Evolutionary conservation across 1,140 invertebrate genomes (phyloP).

Genomic region (Megalonaias nervosa): DNA sequence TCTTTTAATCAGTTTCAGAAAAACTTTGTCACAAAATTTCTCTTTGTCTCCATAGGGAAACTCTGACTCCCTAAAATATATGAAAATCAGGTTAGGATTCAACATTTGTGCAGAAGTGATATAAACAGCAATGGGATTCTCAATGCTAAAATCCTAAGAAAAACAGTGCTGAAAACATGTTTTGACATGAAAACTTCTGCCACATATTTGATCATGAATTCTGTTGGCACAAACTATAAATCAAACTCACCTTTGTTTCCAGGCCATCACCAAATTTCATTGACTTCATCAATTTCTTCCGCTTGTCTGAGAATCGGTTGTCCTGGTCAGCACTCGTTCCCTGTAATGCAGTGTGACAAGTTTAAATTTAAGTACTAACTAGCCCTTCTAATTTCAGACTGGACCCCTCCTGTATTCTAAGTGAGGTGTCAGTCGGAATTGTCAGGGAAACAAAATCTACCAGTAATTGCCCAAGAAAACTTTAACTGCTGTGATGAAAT

Average conservation of each 20-base stretch:
- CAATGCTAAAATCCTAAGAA: not conserved
- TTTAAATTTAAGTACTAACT: too few relatives aligned
- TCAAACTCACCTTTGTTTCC: conserved; percentile 83
- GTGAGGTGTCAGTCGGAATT: too few relatives aligned
- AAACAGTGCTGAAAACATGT: not conserved
- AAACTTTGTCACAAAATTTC: too few relatives aligned
- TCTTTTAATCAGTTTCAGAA: too few relatives aligned
- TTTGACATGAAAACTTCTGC: not conserved
- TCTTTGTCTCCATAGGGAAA: too few relatives aligned
- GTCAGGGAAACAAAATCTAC: too few relatives aligned
- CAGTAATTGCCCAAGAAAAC: too few relatives aligned
- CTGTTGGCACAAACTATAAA: not conserved
- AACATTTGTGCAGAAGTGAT: not conserved
- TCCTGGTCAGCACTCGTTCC: conserved; percentile 99
- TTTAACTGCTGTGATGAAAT: too few relatives aligned
- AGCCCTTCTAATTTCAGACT: too few relatives aligned
- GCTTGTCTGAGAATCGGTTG: conserved; percentile 98
- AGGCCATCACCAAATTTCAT: conserved; percentile 98
- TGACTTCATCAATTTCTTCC: conserved; percentile 98
- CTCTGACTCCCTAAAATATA: too few relatives aligned
- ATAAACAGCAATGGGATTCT: not conserved
- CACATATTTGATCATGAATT: not conserved
- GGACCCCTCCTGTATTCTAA: too few relatives aligned
- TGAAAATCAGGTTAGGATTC: not conserved
- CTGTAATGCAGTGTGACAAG: conserved; percentile 73